These are phyloP conservation scores for Poeciliopsis turrubarensis DNA, from an alignment of 2,113 vertebrate genomes.

Conservation along the genomic window DNA sequence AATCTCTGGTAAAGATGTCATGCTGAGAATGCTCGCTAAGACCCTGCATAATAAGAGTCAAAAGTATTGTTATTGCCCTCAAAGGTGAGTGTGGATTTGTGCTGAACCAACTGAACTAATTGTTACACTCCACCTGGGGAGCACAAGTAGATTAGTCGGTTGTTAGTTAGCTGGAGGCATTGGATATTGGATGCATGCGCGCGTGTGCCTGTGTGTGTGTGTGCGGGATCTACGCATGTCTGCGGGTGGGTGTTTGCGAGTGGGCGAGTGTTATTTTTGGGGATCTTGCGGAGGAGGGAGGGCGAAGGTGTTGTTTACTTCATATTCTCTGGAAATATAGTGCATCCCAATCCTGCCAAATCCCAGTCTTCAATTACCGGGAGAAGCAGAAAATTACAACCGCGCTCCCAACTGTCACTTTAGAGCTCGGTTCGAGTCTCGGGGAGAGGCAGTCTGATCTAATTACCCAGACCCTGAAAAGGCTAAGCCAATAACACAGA, in stretches of 20 bases:
- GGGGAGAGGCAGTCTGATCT: slow-evolving; percentile 71
- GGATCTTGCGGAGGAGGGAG: slow-evolving; percentile 50
- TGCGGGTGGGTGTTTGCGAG: slow-evolving; percentile 34
- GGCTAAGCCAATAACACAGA: slow-evolving; percentile 64
- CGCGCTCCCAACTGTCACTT: slow-evolving; percentile 73
- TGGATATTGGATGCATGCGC: slow-evolving; percentile 32
- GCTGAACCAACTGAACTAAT: slow-evolving; percentile 48
- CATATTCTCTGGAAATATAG: slow-evolving; percentile 52
- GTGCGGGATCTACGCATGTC: slow-evolving; percentile 32
- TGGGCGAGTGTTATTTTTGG: slow-evolving; percentile 56
- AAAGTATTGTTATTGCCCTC: slow-evolving; percentile 40
- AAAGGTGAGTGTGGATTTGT: slow-evolving; percentile 40
- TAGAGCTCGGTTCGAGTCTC: slow-evolving; percentile 64
- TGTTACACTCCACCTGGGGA: slow-evolving; percentile 23
- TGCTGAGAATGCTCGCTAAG: neutral
- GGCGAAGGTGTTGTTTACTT: slow-evolving; percentile 64
- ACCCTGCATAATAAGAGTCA: slow-evolving; percentile 7
- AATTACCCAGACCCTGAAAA: slow-evolving; percentile 72
- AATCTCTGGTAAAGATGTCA: neutral
- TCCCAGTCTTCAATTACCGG: slow-evolving; percentile 69
- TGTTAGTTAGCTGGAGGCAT: slow-evolving; percentile 45
- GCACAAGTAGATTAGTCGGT: slow-evolving; percentile 38
- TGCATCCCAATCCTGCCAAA: slow-evolving; percentile 60
- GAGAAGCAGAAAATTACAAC: slow-evolving; percentile 74
- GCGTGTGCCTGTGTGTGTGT: slow-evolving; percentile 32